Conservation (phyloP, 2,888 invertebrate species). For the Candidula unifasciata region DNA sequence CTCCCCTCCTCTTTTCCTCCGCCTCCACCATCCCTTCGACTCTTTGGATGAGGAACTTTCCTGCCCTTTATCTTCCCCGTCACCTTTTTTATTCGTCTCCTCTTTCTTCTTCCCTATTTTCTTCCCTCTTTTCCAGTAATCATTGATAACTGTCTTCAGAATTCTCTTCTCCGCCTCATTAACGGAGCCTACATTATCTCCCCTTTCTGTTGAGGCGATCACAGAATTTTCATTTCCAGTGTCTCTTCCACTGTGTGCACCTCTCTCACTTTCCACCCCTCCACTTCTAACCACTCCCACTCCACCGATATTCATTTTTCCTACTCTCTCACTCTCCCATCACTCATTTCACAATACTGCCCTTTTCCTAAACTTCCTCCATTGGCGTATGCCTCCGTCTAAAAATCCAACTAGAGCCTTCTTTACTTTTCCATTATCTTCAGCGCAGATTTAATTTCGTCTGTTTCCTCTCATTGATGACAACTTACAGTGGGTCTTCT, state of each 20-base stretch:
- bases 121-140: constrained; percentile 10
- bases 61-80: too few relatives aligned
- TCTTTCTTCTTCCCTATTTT: background rate
- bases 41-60: background rate
- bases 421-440: constrained; percentile 11
- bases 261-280: background rate
- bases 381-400: background rate
- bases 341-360: background rate
- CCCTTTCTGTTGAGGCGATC: background rate
- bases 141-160: constrained; percentile 23
- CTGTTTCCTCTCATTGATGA: background rate
- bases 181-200: background rate
- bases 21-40: constrained; percentile 27
- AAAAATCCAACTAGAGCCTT: background rate
- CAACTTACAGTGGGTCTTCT: too few relatives aligned
- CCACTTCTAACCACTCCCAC: background rate
- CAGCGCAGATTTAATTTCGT: background rate
- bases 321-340: background rate
- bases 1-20: constrained; percentile 10
- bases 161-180: constrained; percentile 21
- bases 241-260: background rate
- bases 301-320: background rate
- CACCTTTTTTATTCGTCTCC: background rate
- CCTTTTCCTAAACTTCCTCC: background rate
- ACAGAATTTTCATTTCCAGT: background rate